phyloP scores from a whole-genome alignment of 2,888 invertebrate genomes.

The Polydrusus tereticollis region DNA sequence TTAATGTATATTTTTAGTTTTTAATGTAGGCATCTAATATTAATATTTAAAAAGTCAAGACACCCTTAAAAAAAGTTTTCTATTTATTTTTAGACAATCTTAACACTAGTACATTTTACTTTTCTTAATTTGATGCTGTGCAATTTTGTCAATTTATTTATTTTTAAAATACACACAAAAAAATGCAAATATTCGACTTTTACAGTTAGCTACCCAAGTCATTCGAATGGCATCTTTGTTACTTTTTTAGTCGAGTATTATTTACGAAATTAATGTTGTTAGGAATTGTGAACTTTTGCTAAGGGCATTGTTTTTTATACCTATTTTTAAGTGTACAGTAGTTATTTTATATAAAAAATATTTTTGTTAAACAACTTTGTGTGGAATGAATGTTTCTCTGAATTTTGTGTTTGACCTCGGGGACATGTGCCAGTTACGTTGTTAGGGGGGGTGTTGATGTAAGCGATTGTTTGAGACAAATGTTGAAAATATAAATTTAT shows the following conservation, averaged over 20 bases:
- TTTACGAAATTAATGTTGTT: background rate
- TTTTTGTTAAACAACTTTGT: slow-evolving; percentile 44
- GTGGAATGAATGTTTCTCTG: slow-evolving; percentile 54
- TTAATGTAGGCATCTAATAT: background rate
- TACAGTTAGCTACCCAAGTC: background rate
- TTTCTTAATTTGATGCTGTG: slow-evolving; percentile 7
- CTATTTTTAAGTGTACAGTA: slow-evolving; percentile 56
- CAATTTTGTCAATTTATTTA: slow-evolving; percentile 19
- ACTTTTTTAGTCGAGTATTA: background rate
- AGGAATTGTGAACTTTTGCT: slow-evolving; percentile 29
- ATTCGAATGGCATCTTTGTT: background rate
- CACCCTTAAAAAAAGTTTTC: background rate
- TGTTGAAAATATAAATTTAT: slow-evolving; percentile 26
- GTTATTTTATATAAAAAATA: slow-evolving; percentile 55
- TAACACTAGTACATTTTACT: slow-evolving; percentile 10
- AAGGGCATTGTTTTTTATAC: slow-evolving; percentile 62
- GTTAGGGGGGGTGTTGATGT: slow-evolving; percentile 51
- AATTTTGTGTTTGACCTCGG: slow-evolving; percentile 58
- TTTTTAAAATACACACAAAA: background rate
- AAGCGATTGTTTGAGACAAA: slow-evolving; percentile 18
- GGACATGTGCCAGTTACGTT: slow-evolving; percentile 65
- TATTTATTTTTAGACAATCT: slow-evolving; percentile 21
- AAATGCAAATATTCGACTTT: background rate
- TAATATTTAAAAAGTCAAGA: too few relatives aligned
- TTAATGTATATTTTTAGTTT: slow-evolving; percentile 23